Conservation (phyloP, 2,797 vertebrate species). For the Artibeus lituratus region DNA sequence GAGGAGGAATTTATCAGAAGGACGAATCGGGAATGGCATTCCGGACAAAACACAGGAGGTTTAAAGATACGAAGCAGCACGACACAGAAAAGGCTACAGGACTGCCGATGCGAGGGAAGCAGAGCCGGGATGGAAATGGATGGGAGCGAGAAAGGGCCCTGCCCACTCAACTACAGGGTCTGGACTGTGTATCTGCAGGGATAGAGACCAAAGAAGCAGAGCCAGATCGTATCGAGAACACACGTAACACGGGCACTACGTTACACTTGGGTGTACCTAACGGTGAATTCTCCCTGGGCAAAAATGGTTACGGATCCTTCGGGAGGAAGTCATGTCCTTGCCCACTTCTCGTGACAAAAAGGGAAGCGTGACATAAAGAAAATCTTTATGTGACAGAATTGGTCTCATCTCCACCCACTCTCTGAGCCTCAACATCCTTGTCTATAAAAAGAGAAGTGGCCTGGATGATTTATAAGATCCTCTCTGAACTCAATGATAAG, state of each 20-base stretch:
- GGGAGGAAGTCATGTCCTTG: not conserved
- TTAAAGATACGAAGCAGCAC: not conserved
- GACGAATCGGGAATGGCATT: not conserved
- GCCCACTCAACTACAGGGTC: not conserved
- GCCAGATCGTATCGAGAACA: not conserved
- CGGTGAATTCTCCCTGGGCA: not conserved
- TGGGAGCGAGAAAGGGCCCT: not conserved
- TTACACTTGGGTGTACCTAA: not conserved
- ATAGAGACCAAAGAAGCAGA: not conserved
- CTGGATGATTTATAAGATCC: not conserved
- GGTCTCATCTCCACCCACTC: not conserved
- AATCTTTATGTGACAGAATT: not conserved
- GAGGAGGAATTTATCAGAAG: not conserved
- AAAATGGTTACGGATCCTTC: not conserved
- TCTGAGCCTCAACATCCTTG: not conserved
- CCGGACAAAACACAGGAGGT: not conserved
- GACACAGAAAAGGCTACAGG: not conserved
- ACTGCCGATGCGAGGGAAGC: not conserved
- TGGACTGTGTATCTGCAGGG: not conserved
- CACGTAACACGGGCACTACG: not conserved
- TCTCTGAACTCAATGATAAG: not conserved
- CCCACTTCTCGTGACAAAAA: not conserved
- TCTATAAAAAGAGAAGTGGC: not conserved
- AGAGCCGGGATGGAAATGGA: not conserved
- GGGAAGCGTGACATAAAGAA: not conserved